phyloP scores from a whole-genome alignment of 2,888 invertebrate species.

The Thecophora atra region DNA sequence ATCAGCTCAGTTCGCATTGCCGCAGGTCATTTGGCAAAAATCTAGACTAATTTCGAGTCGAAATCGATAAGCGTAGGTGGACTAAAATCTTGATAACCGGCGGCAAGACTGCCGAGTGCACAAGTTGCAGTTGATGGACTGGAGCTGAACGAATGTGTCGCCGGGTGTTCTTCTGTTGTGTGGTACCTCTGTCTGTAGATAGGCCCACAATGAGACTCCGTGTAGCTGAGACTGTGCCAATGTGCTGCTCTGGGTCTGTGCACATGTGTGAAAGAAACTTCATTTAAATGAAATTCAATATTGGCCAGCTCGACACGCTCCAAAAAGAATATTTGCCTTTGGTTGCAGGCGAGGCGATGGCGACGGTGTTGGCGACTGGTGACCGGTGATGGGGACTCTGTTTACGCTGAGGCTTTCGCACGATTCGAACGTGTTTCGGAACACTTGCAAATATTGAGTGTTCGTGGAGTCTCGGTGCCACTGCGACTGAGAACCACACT shows the following conservation, averaged over 20 bases:
- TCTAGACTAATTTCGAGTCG: slow-evolving; percentile 6
- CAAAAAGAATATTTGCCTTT: slow-evolving; percentile 36
- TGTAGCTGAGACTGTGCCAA: background rate
- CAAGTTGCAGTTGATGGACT: slow-evolving; percentile 1
- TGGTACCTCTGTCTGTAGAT: too few relatives aligned
- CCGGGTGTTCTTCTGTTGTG: background rate
- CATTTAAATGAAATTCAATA: slow-evolving; percentile 40
- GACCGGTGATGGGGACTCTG: background rate
- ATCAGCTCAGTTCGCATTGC: background rate
- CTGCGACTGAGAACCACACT: slow-evolving; percentile 4
- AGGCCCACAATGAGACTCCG: background rate
- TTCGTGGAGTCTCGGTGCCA: background rate
- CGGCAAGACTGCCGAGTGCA: background rate
- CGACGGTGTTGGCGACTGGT: background rate
- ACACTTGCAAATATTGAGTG: slow-evolving; percentile 15
- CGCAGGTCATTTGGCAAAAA: slow-evolving; percentile 14
- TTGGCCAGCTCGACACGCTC: slow-evolving; percentile 41
- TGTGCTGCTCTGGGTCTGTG: slow-evolving; percentile 3
- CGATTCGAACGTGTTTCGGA: slow-evolving; percentile 16
- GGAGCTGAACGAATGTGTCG: slow-evolving; percentile 1
- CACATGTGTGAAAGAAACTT: slow-evolving; percentile 6
- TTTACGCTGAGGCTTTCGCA: slow-evolving; percentile 20
- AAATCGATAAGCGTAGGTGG: background rate
- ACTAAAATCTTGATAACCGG: background rate
- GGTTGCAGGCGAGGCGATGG: background rate